Evolutionary conservation across 2,797 vertebrate genomes (phyloP).

Genomic region (Myioborus melanocephalus): DNA sequence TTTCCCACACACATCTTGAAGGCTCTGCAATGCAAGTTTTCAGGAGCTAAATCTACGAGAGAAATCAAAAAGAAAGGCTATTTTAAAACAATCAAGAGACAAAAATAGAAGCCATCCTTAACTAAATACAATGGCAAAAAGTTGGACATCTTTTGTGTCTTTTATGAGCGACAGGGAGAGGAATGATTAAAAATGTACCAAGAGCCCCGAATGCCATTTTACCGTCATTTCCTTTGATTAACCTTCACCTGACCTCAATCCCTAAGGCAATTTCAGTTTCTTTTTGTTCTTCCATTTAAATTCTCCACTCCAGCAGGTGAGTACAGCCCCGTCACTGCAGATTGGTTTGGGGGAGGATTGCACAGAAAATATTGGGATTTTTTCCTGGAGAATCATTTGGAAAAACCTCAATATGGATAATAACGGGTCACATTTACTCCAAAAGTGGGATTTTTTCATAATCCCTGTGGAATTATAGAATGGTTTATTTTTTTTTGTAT

Average conservation of each 20-base stretch:
- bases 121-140: not conserved
- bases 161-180: not conserved
- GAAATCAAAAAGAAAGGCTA: not conserved
- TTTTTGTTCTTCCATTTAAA: constrained; percentile 75
- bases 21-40: not conserved
- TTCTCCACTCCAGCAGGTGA: constrained; percentile 58
- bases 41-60: not conserved
- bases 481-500: not conserved
- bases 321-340: constrained; percentile 18
- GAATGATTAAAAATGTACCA: constrained; percentile 75
- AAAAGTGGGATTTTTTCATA: not conserved
- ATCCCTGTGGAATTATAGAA: not conserved
- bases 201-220: constrained; percentile 73
- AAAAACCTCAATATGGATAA: not conserved
- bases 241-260: constrained; percentile 79
- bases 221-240: constrained; percentile 83
- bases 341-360: not conserved
- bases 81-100: constrained; percentile 13
- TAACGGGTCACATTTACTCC: not conserved
- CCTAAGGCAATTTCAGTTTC: constrained; percentile 75
- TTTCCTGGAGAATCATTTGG: not conserved
- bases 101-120: constrained; percentile 16
- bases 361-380: not conserved
- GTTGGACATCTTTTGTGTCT: constrained; percentile 28
- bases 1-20: constrained; percentile 31